phyloP scores from a whole-genome alignment of 2,888 invertebrate genomes.

The Drosophila macrospina region DNA sequence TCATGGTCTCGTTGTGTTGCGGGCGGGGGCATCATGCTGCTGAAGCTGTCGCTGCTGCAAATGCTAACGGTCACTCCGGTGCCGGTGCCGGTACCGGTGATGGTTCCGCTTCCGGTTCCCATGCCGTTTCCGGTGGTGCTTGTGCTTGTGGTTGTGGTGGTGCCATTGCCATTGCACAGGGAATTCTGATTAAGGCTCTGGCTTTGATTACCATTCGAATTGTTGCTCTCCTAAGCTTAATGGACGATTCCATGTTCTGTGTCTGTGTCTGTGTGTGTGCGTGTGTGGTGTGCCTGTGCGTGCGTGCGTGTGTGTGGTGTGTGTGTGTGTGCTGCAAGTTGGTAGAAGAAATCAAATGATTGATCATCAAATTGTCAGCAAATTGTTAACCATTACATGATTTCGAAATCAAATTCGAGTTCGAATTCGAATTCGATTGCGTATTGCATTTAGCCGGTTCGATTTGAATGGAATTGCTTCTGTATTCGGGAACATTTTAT shows the following conservation, averaged over 20 bases:
- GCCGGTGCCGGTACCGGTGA: slow-evolving; percentile 60
- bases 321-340: slow-evolving; percentile 27
- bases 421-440: no score
- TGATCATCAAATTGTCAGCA: no score
- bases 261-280: slow-evolving; percentile 8
- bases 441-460: neutral
- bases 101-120: slow-evolving; percentile 63
- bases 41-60: slow-evolving; percentile 83
- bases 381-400: no score
- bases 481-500: neutral
- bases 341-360: neutral
- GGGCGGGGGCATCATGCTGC: slow-evolving; percentile 76
- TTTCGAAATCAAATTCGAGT: no score
- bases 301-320: slow-evolving; percentile 12
- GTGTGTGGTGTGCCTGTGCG: slow-evolving; percentile 4
- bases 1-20: slow-evolving; percentile 71
- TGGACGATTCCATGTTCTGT: slow-evolving; percentile 76
- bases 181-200: slow-evolving; percentile 30
- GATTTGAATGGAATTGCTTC: neutral
- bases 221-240: slow-evolving; percentile 68
- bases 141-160: slow-evolving; percentile 66
- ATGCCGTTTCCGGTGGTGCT: slow-evolving; percentile 61
- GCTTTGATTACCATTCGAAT: slow-evolving; percentile 45
- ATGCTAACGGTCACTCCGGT: slow-evolving; percentile 58
- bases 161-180: slow-evolving; percentile 49